phyloP scores from a whole-genome alignment of 2,888 invertebrate genomes.

The Dysmachus trigonus region DNA sequence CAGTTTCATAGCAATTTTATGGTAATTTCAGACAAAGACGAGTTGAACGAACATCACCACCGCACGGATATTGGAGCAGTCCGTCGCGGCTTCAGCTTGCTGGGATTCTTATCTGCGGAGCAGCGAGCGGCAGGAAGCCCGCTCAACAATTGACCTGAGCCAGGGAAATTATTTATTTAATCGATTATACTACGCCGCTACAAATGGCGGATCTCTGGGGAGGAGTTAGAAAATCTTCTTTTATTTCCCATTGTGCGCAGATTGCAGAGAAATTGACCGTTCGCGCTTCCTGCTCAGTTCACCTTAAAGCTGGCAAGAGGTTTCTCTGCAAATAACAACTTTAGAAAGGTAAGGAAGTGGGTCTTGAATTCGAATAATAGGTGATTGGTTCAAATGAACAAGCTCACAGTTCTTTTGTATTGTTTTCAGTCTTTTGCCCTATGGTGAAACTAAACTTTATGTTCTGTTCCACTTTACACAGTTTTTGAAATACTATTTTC shows the following conservation, averaged over 20 bases:
- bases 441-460: not conserved
- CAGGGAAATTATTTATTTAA: slow-evolving; percentile 9
- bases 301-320: not conserved
- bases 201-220: not conserved
- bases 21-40: slow-evolving; percentile 37
- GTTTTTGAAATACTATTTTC: too few relatives aligned
- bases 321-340: not conserved
- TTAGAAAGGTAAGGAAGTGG: not conserved
- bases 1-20: slow-evolving; percentile 39
- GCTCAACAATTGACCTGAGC: not conserved
- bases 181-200: not conserved
- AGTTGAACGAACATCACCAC: slow-evolving; percentile 33
- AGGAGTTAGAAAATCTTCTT: not conserved
- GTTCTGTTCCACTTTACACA: not conserved
- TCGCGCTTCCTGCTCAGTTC: not conserved
- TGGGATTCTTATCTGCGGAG: slow-evolving; percentile 21
- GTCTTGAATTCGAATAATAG: not conserved
- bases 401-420: not conserved
- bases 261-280: not conserved
- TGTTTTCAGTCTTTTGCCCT: not conserved
- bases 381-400: not conserved
- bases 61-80: slow-evolving; percentile 8
- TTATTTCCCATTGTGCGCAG: not conserved
- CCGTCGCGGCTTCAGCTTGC: not conserved
- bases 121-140: not conserved